Conservation (phyloP, 2,888 invertebrate species). For the Adelognathus sp. region DNA sequence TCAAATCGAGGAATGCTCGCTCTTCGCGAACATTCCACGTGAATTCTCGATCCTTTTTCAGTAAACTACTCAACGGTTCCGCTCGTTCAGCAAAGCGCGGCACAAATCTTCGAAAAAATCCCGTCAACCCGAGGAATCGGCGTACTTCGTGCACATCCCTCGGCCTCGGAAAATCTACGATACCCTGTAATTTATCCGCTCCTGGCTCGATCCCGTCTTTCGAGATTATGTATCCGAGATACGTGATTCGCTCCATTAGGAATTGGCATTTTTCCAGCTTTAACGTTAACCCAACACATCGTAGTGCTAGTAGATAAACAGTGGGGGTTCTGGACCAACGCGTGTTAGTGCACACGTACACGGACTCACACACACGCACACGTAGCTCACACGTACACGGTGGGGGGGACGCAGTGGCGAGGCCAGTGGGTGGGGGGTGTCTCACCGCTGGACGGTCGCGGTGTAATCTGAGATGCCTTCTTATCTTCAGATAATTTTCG, state of each 20-base stretch:
- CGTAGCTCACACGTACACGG: too few relatives aligned
- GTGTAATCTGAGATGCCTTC: too few relatives aligned
- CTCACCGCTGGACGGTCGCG: too few relatives aligned
- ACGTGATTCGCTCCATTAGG: conserved; percentile 30
- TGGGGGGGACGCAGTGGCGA: too few relatives aligned
- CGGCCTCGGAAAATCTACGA: conserved; percentile 49
- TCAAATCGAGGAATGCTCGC: conserved; percentile 42
- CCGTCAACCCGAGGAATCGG: conserved; percentile 58
- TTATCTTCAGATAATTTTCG: too few relatives aligned
- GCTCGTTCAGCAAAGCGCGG: conserved; percentile 55
- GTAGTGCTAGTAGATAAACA: too few relatives aligned
- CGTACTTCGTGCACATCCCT: conserved; percentile 51
- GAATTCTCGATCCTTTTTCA: conserved; percentile 51
- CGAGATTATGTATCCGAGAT: conserved; percentile 56
- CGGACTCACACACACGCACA: too few relatives aligned
- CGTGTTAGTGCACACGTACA: too few relatives aligned
- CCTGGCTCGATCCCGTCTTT: conserved; percentile 53
- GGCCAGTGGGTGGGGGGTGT: too few relatives aligned
- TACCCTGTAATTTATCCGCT: conserved; percentile 43
- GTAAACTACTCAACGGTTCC: conserved; percentile 50
- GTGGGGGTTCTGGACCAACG: too few relatives aligned
- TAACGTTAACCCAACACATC: conserved; percentile 36
- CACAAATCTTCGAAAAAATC: too few relatives aligned
- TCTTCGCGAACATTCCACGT: too few relatives aligned
- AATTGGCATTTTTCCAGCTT: conserved; percentile 58